Evolutionary conservation across 2,888 invertebrate species (phyloP), one percentile per base, ranked within the genome.

Genomic region (Malacosoma neustria): DNA sequence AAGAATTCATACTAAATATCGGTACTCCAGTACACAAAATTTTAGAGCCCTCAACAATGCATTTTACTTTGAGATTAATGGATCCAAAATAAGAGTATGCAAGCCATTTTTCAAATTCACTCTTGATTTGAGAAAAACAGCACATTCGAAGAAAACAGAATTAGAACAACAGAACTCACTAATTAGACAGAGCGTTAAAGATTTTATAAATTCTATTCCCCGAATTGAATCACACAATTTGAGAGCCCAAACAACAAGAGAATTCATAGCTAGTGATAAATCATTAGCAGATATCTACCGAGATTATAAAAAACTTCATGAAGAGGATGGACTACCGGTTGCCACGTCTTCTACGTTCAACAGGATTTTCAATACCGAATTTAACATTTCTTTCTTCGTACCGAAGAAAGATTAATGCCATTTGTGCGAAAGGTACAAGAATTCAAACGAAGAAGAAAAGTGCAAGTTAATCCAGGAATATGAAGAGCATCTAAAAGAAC

Each of bases 201-300:
- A 30, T 11, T 34, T 34, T 32, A 39, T 39, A 36, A 36, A 39
- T n/a, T 7, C 12, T 3, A 39, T 39, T 31, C 39, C 39, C 7
- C 30, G n/a, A 15, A 39, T 39, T 12, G 39, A 36, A 31, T 34
- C 32, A 7, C 35, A 39, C 29, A 35, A 39, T 12, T 30, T 29
- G 4, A 9, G 35, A 14, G 32, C 29, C n/a, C 29, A 33, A 29
- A 32, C 38, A 7, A 15, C n/a, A 11, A 9, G 32, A 13, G 35
- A 39, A 14, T 39, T 13, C 15, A 35, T 39, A 29, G 35, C 35
- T 32, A 33, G 37, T 7, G 14, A 33, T 2, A 33, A 34, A n/a
- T 14, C 33, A n/a, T 30, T 37, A 29, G 3, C 37, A 12, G 37
- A 33, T 11, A 4, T 37, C 2, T 13, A 37, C 33, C 14, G 33